A percentile compares a stretch with the other conserved stretches of the same genome.
Conservation (phyloP, 53 echinoderm and acorn worm genomes). For the Apostichopus leukothele region DNA sequence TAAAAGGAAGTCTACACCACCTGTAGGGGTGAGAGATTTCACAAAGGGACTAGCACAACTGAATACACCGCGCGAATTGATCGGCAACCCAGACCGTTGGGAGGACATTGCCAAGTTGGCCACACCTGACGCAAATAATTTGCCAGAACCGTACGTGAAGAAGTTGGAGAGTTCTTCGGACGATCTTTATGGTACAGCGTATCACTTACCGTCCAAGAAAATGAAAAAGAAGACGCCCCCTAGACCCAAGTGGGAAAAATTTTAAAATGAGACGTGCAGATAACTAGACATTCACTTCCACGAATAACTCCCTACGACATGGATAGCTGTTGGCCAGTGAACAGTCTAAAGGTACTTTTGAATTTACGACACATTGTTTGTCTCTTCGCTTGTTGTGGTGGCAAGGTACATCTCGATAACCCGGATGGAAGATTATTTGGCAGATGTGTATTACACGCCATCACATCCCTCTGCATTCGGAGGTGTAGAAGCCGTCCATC, state of each 20-base stretch:
- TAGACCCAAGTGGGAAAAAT: neutral
- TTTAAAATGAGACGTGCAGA: neutral
- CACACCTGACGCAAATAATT: neutral
- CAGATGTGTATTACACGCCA: constrained; percentile 1
- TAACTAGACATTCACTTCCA: neutral
- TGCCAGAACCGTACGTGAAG: neutral
- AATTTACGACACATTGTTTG: constrained; percentile 13
- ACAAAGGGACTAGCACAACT: constrained; percentile 20
- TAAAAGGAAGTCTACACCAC: constrained; percentile 30
- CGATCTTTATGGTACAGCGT: constrained; percentile 10
- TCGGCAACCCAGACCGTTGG: constrained; percentile 56
- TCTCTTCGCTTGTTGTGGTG: constrained; percentile 57
- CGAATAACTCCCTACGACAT: neutral
- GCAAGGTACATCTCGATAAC: constrained; percentile 31
- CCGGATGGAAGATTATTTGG: constrained; percentile 52
- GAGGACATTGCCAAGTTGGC: neutral
- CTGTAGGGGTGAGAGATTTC: constrained; percentile 40
- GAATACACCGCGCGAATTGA: constrained; percentile 54
- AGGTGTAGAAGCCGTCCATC: neutral
- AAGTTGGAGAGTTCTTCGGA: neutral
- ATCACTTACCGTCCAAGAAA: constrained; percentile 22
- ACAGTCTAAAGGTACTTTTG: neutral
- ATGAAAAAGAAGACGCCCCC: neutral
- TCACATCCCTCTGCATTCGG: constrained; percentile 4
- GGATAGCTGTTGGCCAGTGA: neutral